phyloP scores from a whole-genome alignment of 2,113 vertebrate species.

The Myrmecophaga tridactyla region DNA sequence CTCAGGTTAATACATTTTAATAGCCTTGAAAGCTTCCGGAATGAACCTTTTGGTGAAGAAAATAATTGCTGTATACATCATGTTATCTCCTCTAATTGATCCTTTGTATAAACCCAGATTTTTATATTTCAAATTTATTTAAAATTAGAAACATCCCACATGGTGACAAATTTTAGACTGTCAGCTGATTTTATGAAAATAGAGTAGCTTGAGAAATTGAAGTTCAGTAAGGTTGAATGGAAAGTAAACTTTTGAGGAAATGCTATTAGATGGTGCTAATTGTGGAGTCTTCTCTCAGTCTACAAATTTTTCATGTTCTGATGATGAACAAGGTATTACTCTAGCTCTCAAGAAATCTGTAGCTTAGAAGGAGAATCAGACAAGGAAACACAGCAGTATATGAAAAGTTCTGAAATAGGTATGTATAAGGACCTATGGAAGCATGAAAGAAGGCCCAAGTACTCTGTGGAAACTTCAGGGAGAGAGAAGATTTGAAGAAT shows the following conservation, averaged over 20 bases:
- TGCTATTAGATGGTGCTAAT: background rate
- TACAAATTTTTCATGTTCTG: background rate
- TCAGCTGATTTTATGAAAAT: background rate
- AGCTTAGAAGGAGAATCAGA: background rate
- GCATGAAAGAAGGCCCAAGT: accelerated
- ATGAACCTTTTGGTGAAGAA: background rate
- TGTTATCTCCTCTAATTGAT: background rate
- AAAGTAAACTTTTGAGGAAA: background rate
- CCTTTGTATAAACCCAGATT: background rate
- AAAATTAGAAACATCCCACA: background rate
- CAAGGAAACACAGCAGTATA: background rate
- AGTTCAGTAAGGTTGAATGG: background rate
- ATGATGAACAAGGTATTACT: too few relatives aligned
- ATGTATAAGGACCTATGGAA: background rate
- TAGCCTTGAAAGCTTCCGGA: background rate
- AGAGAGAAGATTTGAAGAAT: background rate
- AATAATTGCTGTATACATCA: background rate
- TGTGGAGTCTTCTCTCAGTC: background rate
- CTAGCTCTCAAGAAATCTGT: background rate
- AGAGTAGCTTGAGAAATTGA: background rate
- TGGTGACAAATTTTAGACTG: background rate
- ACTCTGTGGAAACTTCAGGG: background rate
- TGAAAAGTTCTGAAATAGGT: background rate
- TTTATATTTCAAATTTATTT: slow-evolving; percentile 7
- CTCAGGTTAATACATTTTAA: background rate